Evolutionary conservation across 2,888 invertebrate species (phyloP).

Genomic region (Aspidapion aeneum): DNA sequence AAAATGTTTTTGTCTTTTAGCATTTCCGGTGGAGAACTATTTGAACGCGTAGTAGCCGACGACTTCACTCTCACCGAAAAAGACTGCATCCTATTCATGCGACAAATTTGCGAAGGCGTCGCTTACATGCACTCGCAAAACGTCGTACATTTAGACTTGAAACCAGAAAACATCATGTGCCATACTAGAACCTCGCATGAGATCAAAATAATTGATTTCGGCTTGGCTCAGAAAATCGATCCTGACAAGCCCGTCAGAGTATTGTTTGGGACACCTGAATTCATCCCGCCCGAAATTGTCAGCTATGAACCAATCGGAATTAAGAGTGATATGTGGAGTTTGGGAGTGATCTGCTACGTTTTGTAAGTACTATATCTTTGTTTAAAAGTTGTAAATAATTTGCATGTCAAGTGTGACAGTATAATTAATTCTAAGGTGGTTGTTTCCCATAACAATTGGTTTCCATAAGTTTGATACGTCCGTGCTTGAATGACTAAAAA

Average conservation of each 20-base stretch:
- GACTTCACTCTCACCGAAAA: conserved; percentile 89
- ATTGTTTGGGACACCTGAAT: conserved; percentile 89
- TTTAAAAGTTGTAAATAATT: too few species aligned
- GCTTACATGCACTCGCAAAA: conserved; percentile 82
- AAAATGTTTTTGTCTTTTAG: conserved; percentile 53
- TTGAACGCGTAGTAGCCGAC: conserved; percentile 89
- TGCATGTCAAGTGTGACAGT: too few species aligned
- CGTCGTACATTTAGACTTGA: conserved; percentile 87
- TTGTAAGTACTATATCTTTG: conserved; percentile 79
- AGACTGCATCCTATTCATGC: conserved; percentile 80
- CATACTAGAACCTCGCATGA: conserved; percentile 77
- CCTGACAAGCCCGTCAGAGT: conserved; percentile 66
- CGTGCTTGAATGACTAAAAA: too few species aligned
- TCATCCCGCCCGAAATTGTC: conserved; percentile 89
- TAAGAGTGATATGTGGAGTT: conserved; percentile 92
- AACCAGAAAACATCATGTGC: conserved; percentile 96
- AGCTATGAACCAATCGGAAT: conserved; percentile 85
- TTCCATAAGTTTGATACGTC: too few species aligned
- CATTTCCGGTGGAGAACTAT: conserved; percentile 89
- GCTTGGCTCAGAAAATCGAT: conserved; percentile 73
- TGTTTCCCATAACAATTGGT: too few species aligned
- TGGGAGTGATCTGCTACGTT: conserved; percentile 91
- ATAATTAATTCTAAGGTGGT: too few species aligned
- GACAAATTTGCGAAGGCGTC: conserved; percentile 90
- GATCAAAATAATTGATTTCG: conserved; percentile 94